Conservation (phyloP, 2,113 vertebrate species). For the Corythornis vintsioides region DNA sequence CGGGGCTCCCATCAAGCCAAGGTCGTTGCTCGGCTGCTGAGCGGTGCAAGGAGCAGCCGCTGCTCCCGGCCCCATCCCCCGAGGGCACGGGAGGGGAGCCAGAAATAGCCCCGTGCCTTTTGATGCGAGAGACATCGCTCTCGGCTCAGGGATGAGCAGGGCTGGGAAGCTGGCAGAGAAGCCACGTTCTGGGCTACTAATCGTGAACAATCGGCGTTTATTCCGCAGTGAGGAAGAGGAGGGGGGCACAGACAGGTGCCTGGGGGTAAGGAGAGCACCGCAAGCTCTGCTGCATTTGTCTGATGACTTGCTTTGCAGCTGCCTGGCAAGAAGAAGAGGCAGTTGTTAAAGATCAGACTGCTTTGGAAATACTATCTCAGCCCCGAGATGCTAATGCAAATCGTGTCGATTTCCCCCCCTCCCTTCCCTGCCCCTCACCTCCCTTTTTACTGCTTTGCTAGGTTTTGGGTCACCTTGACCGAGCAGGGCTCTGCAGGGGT, state of each 20-base stretch:
- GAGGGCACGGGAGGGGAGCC: accelerated
- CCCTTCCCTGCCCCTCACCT: accelerated
- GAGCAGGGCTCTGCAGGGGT: background rate
- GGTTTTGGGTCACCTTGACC: background rate
- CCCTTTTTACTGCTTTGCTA: background rate
- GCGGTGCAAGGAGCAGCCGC: background rate
- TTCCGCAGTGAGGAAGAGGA: background rate
- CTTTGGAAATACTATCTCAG: background rate
- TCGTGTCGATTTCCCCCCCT: accelerated
- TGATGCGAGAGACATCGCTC: accelerated
- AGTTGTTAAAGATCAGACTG: background rate
- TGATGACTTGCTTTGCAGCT: background rate
- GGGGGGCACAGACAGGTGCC: background rate
- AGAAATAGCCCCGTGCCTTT: background rate
- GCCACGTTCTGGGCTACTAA: background rate
- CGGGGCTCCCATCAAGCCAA: background rate
- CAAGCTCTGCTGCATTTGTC: background rate
- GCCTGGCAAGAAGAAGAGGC: background rate
- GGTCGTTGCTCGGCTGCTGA: background rate
- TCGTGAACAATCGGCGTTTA: accelerated
- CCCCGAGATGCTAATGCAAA: background rate
- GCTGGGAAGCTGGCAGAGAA: background rate
- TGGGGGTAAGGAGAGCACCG: background rate
- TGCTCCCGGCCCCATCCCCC: background rate
- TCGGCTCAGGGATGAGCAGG: background rate